Conservation (phyloP, 2,888 invertebrate species). For the Ennomos fuscantarius region DNA sequence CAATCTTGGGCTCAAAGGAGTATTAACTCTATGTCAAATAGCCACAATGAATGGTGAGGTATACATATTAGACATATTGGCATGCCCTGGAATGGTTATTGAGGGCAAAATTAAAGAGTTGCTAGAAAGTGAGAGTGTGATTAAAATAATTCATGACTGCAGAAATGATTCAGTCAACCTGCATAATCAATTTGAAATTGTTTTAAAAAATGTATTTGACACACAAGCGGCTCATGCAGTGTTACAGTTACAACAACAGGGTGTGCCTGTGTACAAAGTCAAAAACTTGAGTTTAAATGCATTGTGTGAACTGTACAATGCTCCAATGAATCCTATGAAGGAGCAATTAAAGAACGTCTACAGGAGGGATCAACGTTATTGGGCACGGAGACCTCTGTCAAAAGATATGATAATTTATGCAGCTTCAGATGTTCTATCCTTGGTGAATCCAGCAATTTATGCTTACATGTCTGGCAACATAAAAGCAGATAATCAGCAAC, state of each 20-base stretch:
- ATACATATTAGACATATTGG: slow-evolving; percentile 94
- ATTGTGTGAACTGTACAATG: slow-evolving; percentile 94
- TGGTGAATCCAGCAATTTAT: slow-evolving; percentile 94
- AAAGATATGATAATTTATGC: slow-evolving; percentile 97
- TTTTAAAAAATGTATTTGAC: slow-evolving; percentile 94
- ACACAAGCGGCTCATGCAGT: slow-evolving; percentile 97
- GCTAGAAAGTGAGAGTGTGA: slow-evolving; percentile 91
- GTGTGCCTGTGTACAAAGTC: slow-evolving; percentile 96
- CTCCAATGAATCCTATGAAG: slow-evolving; percentile 95
- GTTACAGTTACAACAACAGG: slow-evolving; percentile 94
- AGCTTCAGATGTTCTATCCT: slow-evolving; percentile 94
- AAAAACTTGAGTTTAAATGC: slow-evolving; percentile 97
- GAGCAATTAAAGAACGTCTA: slow-evolving; percentile 95
- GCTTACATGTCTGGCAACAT: slow-evolving; percentile 88
- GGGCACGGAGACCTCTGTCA: slow-evolving; percentile 95
- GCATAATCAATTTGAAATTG: slow-evolving; percentile 93
- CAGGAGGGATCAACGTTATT: slow-evolving; percentile 93
- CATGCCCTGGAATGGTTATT: slow-evolving; percentile 91
- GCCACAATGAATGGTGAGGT: slow-evolving; percentile 93
- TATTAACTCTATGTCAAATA: slow-evolving; percentile 93
- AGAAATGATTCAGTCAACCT: slow-evolving; percentile 96
- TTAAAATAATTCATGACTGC: slow-evolving; percentile 97
- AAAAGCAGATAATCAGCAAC: slow-evolving; percentile 87
- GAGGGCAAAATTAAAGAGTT: slow-evolving; percentile 92
- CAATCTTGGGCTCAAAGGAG: slow-evolving; percentile 95